These are phyloP conservation scores for Hippolais icterina DNA, from an alignment of 2,113 vertebrate genomes.

Conservation along the genomic window DNA sequence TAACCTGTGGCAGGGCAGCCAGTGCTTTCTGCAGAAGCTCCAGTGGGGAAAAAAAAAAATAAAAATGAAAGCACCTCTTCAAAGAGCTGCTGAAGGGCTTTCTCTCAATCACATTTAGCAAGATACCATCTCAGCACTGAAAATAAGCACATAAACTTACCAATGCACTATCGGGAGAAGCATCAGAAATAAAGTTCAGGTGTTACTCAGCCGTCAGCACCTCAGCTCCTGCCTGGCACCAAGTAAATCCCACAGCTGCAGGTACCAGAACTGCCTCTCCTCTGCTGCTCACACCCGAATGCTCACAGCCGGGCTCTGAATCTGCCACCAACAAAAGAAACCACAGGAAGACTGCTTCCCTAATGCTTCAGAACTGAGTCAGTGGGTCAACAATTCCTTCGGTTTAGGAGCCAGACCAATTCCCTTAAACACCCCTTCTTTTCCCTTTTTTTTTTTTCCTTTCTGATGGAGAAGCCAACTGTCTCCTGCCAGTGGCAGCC, in stretches of 20 bases:
- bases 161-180: background rate
- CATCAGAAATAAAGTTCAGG: background rate
- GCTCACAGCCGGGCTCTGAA: conserved; percentile 46
- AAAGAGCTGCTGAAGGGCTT: background rate
- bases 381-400: conserved; percentile 75
- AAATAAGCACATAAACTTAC: conserved; percentile 65
- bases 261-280: background rate
- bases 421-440: conserved; percentile 36
- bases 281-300: background rate
- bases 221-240: background rate
- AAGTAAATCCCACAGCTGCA: background rate
- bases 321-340: conserved; percentile 71
- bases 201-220: background rate
- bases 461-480: conserved; percentile 12
- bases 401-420: conserved; percentile 52
- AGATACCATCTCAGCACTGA: background rate
- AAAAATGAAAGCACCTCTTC: background rate
- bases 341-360: conserved; percentile 71
- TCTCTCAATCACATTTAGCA: background rate
- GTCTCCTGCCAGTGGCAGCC: background rate
- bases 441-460: background rate
- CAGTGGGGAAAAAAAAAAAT: background rate
- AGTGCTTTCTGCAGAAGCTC: background rate
- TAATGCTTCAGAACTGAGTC: conserved; percentile 77
- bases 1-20: background rate